These are phyloP conservation scores for Papilio demoleus DNA, from an alignment of 2,888 invertebrate genomes.

Conservation along the genomic window DNA sequence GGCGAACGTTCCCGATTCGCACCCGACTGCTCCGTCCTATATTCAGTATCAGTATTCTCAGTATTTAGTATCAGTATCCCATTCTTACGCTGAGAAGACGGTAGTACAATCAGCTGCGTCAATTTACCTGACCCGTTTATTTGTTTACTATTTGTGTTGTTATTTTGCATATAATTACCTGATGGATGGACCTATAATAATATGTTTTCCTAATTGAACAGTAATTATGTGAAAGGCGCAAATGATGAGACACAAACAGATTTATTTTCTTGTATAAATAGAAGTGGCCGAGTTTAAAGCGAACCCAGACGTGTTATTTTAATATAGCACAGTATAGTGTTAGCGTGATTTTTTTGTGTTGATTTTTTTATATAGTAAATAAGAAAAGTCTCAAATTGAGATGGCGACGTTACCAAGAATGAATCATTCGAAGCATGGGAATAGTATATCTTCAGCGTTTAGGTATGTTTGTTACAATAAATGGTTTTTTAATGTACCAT, in stretches of 20 bases:
- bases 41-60: conserved; percentile 54
- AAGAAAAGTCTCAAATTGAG: conserved; percentile 43
- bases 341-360: conserved; percentile 43
- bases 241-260: conserved; percentile 38
- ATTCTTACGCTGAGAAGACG: conserved; percentile 56
- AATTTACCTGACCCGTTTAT: conserved; percentile 52
- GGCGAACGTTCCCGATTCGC: conserved; percentile 64
- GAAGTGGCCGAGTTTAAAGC: conserved; percentile 50
- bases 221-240: conserved; percentile 37
- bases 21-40: conserved; percentile 64
- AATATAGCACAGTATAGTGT: conserved; percentile 42
- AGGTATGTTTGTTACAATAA: conserved; percentile 20
- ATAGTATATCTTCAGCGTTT: conserved; percentile 50
- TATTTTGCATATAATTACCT: conserved; percentile 7
- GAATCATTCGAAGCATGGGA: conserved; percentile 70
- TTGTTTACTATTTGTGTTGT: conserved; percentile 51
- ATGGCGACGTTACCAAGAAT: conserved; percentile 79
- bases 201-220: conserved; percentile 34
- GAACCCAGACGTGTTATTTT: conserved; percentile 49
- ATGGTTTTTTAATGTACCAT: conserved; percentile 34
- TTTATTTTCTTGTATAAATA: conserved; percentile 50
- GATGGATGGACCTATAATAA: conserved; percentile 13
- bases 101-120: conserved; percentile 49
- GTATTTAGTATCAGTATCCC: conserved; percentile 29
- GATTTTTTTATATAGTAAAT: conserved; percentile 40